Conservation (phyloP, 2,113 vertebrate species). For the Coptodon rendalli region DNA sequence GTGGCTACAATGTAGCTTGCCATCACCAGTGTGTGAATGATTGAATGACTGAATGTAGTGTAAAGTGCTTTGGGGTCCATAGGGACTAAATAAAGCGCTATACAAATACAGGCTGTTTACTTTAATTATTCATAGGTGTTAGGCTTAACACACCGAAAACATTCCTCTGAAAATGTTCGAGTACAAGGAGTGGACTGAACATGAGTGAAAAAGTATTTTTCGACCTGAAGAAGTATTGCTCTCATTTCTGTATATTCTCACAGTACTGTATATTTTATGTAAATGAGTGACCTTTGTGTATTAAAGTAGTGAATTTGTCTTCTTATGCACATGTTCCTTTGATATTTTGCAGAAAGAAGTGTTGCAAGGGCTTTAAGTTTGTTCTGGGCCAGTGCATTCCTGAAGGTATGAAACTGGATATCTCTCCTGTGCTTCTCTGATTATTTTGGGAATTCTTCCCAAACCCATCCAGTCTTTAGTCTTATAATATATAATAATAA, state of each 20-base stretch:
- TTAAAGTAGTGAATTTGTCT: neutral
- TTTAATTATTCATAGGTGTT: neutral
- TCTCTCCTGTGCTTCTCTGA: conserved; percentile 14
- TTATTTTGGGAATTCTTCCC: neutral
- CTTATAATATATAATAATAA: neutral
- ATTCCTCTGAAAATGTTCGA: neutral
- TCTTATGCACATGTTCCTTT: conserved; percentile 10
- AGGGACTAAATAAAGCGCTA: too few relatives aligned
- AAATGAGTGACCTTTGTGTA: neutral
- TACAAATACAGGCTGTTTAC: too few relatives aligned
- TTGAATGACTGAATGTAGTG: too few relatives aligned
- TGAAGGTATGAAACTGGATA: conserved; percentile 82
- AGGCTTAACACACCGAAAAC: neutral
- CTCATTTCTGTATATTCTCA: neutral
- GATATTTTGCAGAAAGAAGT: conserved; percentile 87
- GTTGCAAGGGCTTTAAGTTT: conserved; percentile 96
- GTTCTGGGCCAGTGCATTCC: conserved; percentile 97
- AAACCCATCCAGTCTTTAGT: neutral
- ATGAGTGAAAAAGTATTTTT: neutral
- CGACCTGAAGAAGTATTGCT: neutral
- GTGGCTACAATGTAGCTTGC: too few relatives aligned
- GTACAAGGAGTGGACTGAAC: neutral
- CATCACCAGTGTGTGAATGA: too few relatives aligned
- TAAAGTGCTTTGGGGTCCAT: too few relatives aligned
- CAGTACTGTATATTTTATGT: neutral